phyloP scores from a whole-genome alignment of 2,113 vertebrate species.

The Suncus etruscus region DNA sequence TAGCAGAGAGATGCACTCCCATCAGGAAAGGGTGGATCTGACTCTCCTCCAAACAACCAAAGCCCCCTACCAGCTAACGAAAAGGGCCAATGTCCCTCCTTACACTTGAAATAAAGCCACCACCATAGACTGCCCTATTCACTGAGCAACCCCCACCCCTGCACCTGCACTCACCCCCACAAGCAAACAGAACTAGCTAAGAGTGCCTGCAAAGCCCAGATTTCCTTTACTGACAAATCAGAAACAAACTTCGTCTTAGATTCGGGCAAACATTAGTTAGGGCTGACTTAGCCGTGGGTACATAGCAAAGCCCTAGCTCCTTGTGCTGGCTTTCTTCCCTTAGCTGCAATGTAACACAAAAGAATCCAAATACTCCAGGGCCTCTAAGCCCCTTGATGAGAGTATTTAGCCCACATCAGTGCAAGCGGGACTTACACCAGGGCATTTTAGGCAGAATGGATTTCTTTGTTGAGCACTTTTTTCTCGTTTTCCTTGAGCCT shows the following conservation, averaged over 20 bases:
- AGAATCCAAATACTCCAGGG: conserved; percentile 63
- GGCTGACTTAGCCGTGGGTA: conserved; percentile 54
- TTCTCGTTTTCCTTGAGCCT: conserved; percentile 40
- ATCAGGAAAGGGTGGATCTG: conserved; percentile 2
- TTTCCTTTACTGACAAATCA: conserved; percentile 72
- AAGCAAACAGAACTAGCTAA: conserved; percentile 53
- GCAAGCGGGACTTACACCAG: conserved; percentile 20
- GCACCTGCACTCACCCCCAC: background rate
- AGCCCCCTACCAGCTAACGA: conserved; percentile 11
- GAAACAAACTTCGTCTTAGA: conserved; percentile 58
- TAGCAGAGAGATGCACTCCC: background rate
- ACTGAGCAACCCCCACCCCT: no score
- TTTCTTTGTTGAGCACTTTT: conserved; percentile 73
- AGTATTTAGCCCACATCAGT: conserved; percentile 51
- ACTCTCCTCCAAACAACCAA: conserved; percentile 32
- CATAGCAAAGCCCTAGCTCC: conserved; percentile 47
- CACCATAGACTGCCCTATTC: conserved; percentile 49
- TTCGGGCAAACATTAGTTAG: conserved; percentile 36
- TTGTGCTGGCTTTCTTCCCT: conserved; percentile 53
- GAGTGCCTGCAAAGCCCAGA: conserved; percentile 62
- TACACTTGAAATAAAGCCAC: conserved; percentile 59
- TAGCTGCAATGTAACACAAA: conserved; percentile 29
- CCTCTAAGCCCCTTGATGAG: conserved; percentile 49
- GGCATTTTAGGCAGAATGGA: conserved; percentile 36
- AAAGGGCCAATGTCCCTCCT: conserved; percentile 55